These are phyloP conservation scores for Acipenser transmontanus DNA, from an alignment of 2,797 vertebrate species.

Conservation along the genomic window DNA sequence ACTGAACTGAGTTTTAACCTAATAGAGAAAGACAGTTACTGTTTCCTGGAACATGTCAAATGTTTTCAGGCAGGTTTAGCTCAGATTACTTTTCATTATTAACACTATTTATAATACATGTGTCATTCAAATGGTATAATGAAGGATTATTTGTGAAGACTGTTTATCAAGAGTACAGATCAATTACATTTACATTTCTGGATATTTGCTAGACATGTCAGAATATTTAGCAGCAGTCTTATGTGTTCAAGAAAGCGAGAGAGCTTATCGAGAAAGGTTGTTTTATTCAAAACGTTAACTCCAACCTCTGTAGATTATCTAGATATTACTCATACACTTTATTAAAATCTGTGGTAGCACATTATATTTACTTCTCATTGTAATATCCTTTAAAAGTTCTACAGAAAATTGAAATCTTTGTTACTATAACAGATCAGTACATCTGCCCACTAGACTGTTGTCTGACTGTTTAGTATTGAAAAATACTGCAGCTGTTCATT, in stretches of 20 bases:
- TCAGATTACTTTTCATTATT: constrained; percentile 36
- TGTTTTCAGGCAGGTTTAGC: constrained; percentile 36
- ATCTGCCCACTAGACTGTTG: no score
- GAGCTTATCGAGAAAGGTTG: constrained; percentile 26
- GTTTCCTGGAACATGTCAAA: constrained; percentile 45
- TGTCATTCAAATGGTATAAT: constrained; percentile 40
- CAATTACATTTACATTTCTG: constrained; percentile 27
- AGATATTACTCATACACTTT: constrained; percentile 42
- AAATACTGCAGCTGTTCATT: constrained; percentile 39
- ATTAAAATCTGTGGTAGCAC: constrained; percentile 41
- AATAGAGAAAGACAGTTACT: constrained; percentile 33
- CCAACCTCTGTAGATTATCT: constrained; percentile 31
- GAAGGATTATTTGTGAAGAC: background rate
- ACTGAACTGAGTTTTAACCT: constrained; percentile 41
- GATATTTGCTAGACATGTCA: constrained; percentile 32
- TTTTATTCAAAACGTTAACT: constrained; percentile 32
- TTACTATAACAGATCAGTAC: no score
- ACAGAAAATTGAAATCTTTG: no score
- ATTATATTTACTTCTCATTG: no score
- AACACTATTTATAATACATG: constrained; percentile 53
- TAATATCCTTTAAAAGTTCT: no score
- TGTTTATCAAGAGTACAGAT: no score
- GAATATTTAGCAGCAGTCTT: constrained; percentile 31
- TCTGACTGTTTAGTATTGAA: constrained; percentile 26
- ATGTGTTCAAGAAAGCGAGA: constrained; percentile 38